Evolutionary conservation across 2,113 vertebrate genomes (phyloP), one percentile per base, ranked within the genome.

Genomic region (Notothenia rossii): DNA sequence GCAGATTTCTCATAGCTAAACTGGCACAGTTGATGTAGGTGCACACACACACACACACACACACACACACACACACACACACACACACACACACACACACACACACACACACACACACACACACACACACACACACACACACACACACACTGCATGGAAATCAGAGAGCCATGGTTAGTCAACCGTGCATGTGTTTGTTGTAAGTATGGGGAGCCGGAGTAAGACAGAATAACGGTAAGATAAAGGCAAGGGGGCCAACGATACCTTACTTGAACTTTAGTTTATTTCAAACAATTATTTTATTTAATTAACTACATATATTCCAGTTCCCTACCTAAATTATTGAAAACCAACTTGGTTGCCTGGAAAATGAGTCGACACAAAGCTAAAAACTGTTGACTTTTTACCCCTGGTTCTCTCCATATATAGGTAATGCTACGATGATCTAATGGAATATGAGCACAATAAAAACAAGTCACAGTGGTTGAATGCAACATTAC

Each of bases 1-100:
- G 94, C 94, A 96, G 86, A 87, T 93, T 95, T 88, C 49, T 86
- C 83, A 85, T 77, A 50, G 81, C 85, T 85, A 84, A 93, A 87
- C 90, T 93, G 89, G 89, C 90, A 92, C 86, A 88, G 84, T 64
- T 14, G 53, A 82, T 83, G 54, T 51, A 66, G 77, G 63, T 55
- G 56, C 69, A 49, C 67, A 10, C 73, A 73, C 62, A 59, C 64
- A 67, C 81, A 59, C 71, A 43, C 46, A 77, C 53, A 6, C 65
- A 56, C 76, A 11, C 72, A 77, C 58, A 62, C 69, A 75, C 64
- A 69, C 61, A 71, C 68, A 58, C 70, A 58, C 62, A 40, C 53
- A 77, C 60, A 10, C 46, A 62, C 71, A 65, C 48, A 49, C 58
- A 40, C 1, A 18, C 40, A 5, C 1, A 73, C 62, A 59, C 64